phyloP scores from a whole-genome alignment of 2,113 vertebrate genomes.

The Scalopus aquaticus region DNA sequence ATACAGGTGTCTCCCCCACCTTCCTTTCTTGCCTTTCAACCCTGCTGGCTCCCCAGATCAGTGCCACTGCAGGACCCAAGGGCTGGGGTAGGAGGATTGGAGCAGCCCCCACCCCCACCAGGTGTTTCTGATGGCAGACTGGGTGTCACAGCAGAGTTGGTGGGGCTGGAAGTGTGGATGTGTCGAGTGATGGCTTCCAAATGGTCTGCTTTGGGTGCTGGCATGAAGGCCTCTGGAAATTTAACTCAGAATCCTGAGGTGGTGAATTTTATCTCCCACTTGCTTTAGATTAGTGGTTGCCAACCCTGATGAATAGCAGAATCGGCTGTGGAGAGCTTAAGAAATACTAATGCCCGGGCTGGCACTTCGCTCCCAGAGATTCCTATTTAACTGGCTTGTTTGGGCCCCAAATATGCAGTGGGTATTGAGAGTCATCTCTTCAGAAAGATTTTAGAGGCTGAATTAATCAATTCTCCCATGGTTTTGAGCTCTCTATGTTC shows the following conservation, averaged over 20 bases:
- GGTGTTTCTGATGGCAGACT: neutral
- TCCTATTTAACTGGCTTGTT: neutral
- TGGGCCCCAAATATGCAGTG: neutral
- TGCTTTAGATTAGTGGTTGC: neutral
- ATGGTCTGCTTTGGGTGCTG: neutral
- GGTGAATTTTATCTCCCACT: neutral
- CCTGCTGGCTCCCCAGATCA: neutral
- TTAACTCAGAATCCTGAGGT: neutral
- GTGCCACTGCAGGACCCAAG: neutral
- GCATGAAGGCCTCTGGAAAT: neutral
- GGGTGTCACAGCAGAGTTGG: neutral
- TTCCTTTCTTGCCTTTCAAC: neutral
- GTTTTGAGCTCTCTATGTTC: neutral
- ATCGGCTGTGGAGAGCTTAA: neutral
- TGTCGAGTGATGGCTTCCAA: neutral
- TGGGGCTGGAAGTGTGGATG: neutral
- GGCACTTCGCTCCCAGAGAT: neutral
- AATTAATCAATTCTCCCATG: neutral
- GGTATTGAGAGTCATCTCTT: neutral
- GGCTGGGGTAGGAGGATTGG: neutral
- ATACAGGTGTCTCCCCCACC: neutral
- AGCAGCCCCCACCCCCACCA: rapidly evolving
- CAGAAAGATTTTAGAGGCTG: neutral
- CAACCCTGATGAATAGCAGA: neutral
- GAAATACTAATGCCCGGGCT: neutral